Percentiles rank a stretch among this genome's conserved stretches.
phyloP scores from a whole-genome alignment of 2,113 vertebrate genomes.

The Hoplias malabaricus region DNA sequence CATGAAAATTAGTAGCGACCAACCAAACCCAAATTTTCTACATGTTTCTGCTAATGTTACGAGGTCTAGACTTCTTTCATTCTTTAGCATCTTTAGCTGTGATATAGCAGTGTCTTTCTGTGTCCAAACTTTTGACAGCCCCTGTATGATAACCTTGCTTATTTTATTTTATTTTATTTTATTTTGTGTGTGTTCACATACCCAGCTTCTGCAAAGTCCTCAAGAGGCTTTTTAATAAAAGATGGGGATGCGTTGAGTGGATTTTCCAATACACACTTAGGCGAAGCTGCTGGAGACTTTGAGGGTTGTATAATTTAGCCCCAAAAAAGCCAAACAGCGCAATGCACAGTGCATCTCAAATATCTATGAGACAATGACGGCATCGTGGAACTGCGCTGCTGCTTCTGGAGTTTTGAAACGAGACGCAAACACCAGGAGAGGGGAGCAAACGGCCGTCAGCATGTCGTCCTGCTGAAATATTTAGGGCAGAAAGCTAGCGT shows the following conservation, averaged over 20 bases:
- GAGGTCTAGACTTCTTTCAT: too few relatives aligned
- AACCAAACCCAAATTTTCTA: too few relatives aligned
- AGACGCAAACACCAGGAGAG: neutral
- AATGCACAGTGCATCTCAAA: neutral
- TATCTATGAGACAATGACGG: neutral
- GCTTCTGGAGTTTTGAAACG: neutral
- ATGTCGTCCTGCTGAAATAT: constrained; percentile 29
- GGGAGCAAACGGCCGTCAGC: neutral
- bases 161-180: too few relatives aligned
- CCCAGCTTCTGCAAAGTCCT: neutral
- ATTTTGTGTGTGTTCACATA: too few relatives aligned
- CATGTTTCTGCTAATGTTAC: too few relatives aligned
- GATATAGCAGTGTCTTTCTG: too few relatives aligned
- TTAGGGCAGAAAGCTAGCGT: constrained; percentile 25
- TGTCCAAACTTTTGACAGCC: neutral
- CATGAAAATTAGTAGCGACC: too few relatives aligned
- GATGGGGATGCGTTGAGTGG: neutral
- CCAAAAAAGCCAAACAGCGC: neutral
- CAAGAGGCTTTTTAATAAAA: constrained; percentile 9
- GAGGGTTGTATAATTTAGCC: neutral
- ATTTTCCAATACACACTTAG: neutral
- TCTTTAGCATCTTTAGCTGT: too few relatives aligned
- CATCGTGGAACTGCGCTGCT: neutral
- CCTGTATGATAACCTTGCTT: neutral
- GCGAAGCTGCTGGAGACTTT: neutral